Percentiles rank a stretch among this genome's conserved stretches.
These are phyloP conservation scores for Phoenoteleia sp. DNA, from an alignment of 2,888 invertebrate genomes.

Conservation along the genomic window DNA sequence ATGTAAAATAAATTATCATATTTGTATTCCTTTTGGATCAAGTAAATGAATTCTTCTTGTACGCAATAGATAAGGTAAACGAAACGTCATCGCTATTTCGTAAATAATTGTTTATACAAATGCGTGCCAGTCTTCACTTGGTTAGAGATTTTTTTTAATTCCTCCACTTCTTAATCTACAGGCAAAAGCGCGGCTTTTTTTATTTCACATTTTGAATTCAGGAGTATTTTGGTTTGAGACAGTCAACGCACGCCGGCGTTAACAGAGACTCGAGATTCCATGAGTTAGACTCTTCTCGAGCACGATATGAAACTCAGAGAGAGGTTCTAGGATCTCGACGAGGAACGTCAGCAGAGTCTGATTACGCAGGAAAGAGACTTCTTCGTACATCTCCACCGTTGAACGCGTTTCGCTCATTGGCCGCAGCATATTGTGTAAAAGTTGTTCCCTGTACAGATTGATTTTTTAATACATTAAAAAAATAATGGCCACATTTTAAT, in stretches of 20 bases:
- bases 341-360: conserved; percentile 95
- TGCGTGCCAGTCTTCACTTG: conserved; percentile 26
- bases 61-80: too few relatives aligned
- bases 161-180: conserved; percentile 13
- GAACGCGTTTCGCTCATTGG: conserved; percentile 96
- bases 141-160: conserved; percentile 14
- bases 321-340: conserved; percentile 95
- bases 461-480: conserved; percentile 6
- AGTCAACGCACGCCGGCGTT: conserved; percentile 58
- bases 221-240: conserved; percentile 26
- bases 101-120: conserved; percentile 18
- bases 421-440: conserved; percentile 96
- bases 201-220: background rate
- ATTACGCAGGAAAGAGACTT: conserved; percentile 97
- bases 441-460: conserved; percentile 90
- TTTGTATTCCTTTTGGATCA: too few relatives aligned
- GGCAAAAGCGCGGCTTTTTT: conserved; percentile 52
- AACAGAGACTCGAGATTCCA: conserved; percentile 87
- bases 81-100: too few relatives aligned
- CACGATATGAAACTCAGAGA: conserved; percentile 96
- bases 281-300: conserved; percentile 95
- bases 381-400: conserved; percentile 98
- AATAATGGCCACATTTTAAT: too few relatives aligned
- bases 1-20: too few relatives aligned
- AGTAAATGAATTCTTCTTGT: too few relatives aligned